Base-by-base conservation (phyloP, 2,113 vertebrate genomes). In the Vulpes vulpes region DNA sequence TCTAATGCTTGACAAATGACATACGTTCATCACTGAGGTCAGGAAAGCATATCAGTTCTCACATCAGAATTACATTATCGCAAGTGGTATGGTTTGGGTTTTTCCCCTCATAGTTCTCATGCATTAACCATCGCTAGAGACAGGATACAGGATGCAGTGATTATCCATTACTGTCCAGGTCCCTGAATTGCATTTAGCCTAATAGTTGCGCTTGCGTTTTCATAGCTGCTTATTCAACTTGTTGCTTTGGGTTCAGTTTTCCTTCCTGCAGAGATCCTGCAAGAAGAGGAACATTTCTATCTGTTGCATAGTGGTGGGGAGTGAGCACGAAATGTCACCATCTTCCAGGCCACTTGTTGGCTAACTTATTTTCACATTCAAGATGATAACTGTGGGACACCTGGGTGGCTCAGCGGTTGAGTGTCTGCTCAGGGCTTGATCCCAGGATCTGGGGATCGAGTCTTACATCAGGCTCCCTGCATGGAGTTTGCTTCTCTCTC, bases 1-100 rank as follows among this genome's bases (percentile, higher is more conserved):
- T 82, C 30, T 85, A 57, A 79, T 60, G 51, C 82, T 84, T 94
- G 93, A 82, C 55, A 82, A 73, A 62, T 25, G 59, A 85, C 80
- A 57, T 19, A 15, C 0, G 38, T 38, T 78, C 73, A 60, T 69
- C 51, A 14, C 1, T 4, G 51, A 87, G 43, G 67, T 53, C 51
- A 55, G 51, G 43, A 74, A 92, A 55, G 65, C 79, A 11, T 32
- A 71, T 74, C 12, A 27, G 53, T 91, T 83, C 78, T 96, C 82
- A 76, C 43, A 35, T 82, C 78, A 67, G 49, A 89, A 65, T 59
- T 11, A 6, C 60, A 20, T 74, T 51, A 79, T 32, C 32, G 67
- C n/a, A 19, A 22, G 51, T 71, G 62, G 51, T 19, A 20, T 17
- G 59, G 32, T 30, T 76, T 49, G 81, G 32, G 27, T 8, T 12